Conservation (phyloP, 2,888 invertebrate genomes). For the Epinotia ramella region DNA sequence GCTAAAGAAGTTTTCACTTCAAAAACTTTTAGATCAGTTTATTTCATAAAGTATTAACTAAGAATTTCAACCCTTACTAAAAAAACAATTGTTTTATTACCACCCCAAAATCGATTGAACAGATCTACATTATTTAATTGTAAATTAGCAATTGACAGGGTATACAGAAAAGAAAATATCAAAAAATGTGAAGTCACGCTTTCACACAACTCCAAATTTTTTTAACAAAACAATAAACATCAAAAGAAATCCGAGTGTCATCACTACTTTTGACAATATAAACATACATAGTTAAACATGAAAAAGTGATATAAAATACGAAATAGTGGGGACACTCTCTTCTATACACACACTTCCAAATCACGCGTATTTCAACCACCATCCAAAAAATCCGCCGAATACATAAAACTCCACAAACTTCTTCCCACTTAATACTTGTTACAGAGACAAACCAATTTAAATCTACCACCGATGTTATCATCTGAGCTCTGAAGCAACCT, state of each 20-base stretch:
- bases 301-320: background rate
- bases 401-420: background rate
- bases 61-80: no score
- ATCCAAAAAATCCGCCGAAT: background rate
- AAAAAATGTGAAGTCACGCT: conserved; percentile 12
- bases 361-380: conserved; percentile 16
- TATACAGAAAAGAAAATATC: conserved; percentile 18
- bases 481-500: conserved; percentile 1
- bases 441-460: background rate
- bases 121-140: background rate
- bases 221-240: conserved; percentile 18
- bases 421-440: background rate
- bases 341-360: conserved; percentile 5
- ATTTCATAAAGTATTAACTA: no score
- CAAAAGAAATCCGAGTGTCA: conserved; percentile 8
- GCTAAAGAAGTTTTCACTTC: no score
- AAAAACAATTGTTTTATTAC: no score
- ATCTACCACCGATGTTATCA: background rate
- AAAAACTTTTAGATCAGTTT: no score
- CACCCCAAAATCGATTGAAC: background rate
- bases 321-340: conserved; percentile 26
- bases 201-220: background rate
- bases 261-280: background rate
- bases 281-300: background rate
- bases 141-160: conserved; percentile 2